These are phyloP conservation scores for Lypha dubia DNA, from an alignment of 2,888 invertebrate species.

Conservation along the genomic window DNA sequence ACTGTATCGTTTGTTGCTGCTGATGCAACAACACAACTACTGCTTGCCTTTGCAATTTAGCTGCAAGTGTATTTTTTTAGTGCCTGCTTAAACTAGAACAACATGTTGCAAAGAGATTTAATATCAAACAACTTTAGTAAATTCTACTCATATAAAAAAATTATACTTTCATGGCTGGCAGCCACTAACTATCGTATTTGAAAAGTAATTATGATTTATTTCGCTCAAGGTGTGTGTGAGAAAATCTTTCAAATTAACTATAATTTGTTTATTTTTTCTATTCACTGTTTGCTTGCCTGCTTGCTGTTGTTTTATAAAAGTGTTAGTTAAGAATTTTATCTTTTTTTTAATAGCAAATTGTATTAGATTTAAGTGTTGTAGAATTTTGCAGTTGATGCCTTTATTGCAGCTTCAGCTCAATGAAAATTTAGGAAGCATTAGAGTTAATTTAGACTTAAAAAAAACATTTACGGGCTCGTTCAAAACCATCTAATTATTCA, in stretches of 20 bases:
- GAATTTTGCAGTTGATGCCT: no score
- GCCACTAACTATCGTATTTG: conserved; percentile 55
- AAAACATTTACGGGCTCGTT: no score
- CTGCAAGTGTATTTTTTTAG: conserved; percentile 57
- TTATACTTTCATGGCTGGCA: conserved; percentile 48
- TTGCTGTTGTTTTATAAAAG: background rate
- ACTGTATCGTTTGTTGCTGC: background rate
- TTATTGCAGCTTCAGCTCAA: no score
- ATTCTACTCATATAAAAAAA: conserved; percentile 42
- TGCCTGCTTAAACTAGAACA: conserved; percentile 57
- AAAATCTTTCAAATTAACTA: conserved; percentile 47
- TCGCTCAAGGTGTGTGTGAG: conserved; percentile 62
- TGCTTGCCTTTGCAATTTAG: conserved; percentile 44
- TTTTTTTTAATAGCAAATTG: background rate
- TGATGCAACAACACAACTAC: background rate
- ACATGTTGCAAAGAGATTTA: conserved; percentile 47
- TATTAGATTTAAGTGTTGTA: no score
- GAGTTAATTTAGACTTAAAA: no score
- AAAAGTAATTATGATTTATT: conserved; percentile 69
- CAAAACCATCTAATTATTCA: no score
- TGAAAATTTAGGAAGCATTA: no score
- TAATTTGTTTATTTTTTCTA: conserved; percentile 27
- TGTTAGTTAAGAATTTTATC: background rate
- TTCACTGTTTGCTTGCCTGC: background rate
- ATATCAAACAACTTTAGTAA: conserved; percentile 45